Evolutionary conservation across 2,797 vertebrate species (phyloP).

Genomic region (Oophaga sylvatica): DNA sequence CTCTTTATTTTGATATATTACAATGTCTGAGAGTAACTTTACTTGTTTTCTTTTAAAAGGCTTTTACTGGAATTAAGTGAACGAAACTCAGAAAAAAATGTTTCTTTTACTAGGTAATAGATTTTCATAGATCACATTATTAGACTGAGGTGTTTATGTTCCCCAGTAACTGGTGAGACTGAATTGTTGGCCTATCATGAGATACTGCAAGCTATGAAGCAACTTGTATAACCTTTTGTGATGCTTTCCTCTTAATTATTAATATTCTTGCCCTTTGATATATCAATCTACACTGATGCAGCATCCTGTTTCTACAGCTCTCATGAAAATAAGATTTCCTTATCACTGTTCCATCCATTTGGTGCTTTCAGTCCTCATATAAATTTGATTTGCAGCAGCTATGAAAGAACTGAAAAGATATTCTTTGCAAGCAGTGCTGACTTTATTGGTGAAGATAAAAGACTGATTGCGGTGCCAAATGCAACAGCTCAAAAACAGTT

Average conservation of each 20-base stretch:
- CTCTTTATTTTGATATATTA: not conserved
- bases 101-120: constrained; percentile 19
- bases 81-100: not conserved
- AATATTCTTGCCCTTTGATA: constrained; percentile 51
- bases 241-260: constrained; percentile 40
- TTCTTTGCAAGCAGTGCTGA: constrained; percentile 67
- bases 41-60: not conserved
- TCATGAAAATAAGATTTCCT: constrained; percentile 60
- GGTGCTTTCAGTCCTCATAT: constrained; percentile 70
- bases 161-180: constrained; percentile 6
- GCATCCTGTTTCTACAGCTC: constrained; percentile 56
- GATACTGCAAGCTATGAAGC: constrained; percentile 23
- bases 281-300: constrained; percentile 42
- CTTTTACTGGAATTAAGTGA: constrained; percentile 3
- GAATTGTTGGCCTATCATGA: constrained; percentile 35
- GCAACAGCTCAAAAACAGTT: constrained; percentile 66
- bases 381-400: constrained; percentile 72
- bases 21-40: not conserved
- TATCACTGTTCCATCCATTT: constrained; percentile 61
- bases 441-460: constrained; percentile 70
- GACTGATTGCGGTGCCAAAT: constrained; percentile 68
- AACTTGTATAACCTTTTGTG: constrained; percentile 44
- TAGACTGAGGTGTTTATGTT: constrained; percentile 25
- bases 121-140: constrained; percentile 14
- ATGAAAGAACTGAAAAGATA: constrained; percentile 65